Conservation (phyloP, 2,797 vertebrate species). For the Cichlasoma orientale region DNA sequence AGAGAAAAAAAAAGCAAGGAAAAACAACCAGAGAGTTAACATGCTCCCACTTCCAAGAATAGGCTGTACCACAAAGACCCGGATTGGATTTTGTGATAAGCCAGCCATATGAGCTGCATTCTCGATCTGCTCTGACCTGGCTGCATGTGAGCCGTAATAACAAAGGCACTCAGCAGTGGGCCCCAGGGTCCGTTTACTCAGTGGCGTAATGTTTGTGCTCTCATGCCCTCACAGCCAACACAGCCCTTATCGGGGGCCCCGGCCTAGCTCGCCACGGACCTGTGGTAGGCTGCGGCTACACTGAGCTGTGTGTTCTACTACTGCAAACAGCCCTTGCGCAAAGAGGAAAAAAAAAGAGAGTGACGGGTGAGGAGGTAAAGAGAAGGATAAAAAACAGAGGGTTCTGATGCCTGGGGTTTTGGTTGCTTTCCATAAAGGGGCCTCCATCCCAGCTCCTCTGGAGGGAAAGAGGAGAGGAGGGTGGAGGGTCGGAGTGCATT, state of each 20-base stretch:
- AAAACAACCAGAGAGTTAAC: slow-evolving; percentile 49
- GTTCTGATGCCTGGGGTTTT: slow-evolving; percentile 63
- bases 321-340: slow-evolving; percentile 72
- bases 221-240: slow-evolving; percentile 69
- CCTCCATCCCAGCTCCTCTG: slow-evolving; percentile 62
- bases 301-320: slow-evolving; percentile 60
- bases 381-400: slow-evolving; percentile 58
- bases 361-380: slow-evolving; percentile 60
- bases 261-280: slow-evolving; percentile 29
- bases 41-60: slow-evolving; percentile 60
- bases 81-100: slow-evolving; percentile 76
- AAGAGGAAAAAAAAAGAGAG: slow-evolving; percentile 49
- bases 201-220: slow-evolving; percentile 84
- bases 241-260: slow-evolving; percentile 75
- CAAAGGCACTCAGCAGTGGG: slow-evolving; percentile 73
- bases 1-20: not conserved
- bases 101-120: slow-evolving; percentile 71
- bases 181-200: slow-evolving; percentile 79
- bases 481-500: slow-evolving; percentile 68
- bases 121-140: slow-evolving; percentile 67
- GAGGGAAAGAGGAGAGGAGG: slow-evolving; percentile 59
- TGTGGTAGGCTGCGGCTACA: slow-evolving; percentile 46
- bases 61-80: slow-evolving; percentile 54
- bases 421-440: slow-evolving; percentile 72
- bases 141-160: slow-evolving; percentile 74